phyloP scores from a whole-genome alignment of 2,888 invertebrate genomes.

The Embidobia sp. region DNA sequence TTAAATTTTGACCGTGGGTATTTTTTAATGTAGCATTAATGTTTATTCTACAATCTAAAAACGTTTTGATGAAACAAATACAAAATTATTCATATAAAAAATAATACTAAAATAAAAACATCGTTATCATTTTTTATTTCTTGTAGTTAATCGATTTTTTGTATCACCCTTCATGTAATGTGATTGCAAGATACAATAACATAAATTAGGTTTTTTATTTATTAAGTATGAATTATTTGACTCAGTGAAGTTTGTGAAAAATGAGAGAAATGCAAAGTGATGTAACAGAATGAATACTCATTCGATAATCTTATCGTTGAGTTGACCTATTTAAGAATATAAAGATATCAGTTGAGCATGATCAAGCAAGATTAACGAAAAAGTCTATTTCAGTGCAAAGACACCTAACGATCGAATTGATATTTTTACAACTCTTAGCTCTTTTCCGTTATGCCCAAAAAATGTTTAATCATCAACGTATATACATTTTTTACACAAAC shows the following conservation, averaged over 20 bases:
- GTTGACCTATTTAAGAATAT: slow-evolving; percentile 51
- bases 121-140: too few species aligned
- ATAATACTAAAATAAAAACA: too few species aligned
- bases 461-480: slow-evolving; percentile 40
- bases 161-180: too few species aligned
- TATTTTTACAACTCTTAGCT: slow-evolving; percentile 2
- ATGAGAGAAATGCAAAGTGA: slow-evolving; percentile 36
- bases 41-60: too few species aligned
- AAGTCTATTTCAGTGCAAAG: background rate
- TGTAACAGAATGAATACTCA: slow-evolving; percentile 41
- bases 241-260: background rate
- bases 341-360: slow-evolving; percentile 34
- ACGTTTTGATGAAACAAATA: too few species aligned
- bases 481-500: slow-evolving; percentile 41
- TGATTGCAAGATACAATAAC: too few species aligned
- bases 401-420: background rate
- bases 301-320: slow-evolving; percentile 49
- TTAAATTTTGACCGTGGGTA: too few species aligned
- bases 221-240: background rate
- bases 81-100: too few species aligned
- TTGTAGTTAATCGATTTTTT: too few species aligned
- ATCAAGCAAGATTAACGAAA: slow-evolving; percentile 39
- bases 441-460: background rate
- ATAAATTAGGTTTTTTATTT: too few species aligned
- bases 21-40: too few species aligned